Evolutionary conservation across 1,140 invertebrate genomes (phyloP).

Genomic region (Dendroctonus ponderosae): DNA sequence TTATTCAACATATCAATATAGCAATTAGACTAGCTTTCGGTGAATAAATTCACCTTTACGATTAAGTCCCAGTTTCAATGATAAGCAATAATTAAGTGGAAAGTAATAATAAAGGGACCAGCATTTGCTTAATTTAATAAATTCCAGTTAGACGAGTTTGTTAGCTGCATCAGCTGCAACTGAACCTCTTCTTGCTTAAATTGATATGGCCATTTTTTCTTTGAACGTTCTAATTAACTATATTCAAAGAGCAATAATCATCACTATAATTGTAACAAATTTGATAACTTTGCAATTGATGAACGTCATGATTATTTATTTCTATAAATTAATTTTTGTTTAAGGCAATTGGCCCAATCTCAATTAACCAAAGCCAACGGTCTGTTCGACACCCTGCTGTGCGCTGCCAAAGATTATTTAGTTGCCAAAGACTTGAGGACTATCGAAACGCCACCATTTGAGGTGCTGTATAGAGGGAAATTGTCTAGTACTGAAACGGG

Average conservation of each 20-base stretch:
- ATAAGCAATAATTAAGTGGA: no score
- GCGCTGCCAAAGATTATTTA: slow-evolving; percentile 41
- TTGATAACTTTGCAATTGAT: not conserved
- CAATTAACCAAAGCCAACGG: slow-evolving; percentile 38
- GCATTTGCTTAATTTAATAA: no score
- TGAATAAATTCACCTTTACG: no score
- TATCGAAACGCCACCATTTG: slow-evolving; percentile 37
- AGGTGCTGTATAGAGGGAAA: slow-evolving; percentile 41
- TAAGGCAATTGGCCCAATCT: slow-evolving; percentile 34
- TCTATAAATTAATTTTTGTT: slow-evolving; percentile 15
- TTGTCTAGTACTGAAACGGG: slow-evolving; percentile 38
- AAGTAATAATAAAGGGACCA: no score
- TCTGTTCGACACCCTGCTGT: slow-evolving; percentile 40
- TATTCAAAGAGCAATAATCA: not conserved
- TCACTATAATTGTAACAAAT: not conserved
- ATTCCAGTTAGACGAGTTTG: no score
- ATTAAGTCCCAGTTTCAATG: no score
- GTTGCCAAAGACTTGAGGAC: slow-evolving; percentile 35
- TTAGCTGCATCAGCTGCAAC: no score
- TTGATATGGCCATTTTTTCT: not conserved
- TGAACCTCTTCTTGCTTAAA: not conserved
- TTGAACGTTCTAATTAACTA: not conserved
- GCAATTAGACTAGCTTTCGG: no score
- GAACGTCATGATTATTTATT: not conserved
- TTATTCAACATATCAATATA: no score